A percentile compares a stretch with the other conserved stretches of the same genome.
phyloP scores from a whole-genome alignment of 2,888 invertebrate species.

The Operophtera brumata region DNA sequence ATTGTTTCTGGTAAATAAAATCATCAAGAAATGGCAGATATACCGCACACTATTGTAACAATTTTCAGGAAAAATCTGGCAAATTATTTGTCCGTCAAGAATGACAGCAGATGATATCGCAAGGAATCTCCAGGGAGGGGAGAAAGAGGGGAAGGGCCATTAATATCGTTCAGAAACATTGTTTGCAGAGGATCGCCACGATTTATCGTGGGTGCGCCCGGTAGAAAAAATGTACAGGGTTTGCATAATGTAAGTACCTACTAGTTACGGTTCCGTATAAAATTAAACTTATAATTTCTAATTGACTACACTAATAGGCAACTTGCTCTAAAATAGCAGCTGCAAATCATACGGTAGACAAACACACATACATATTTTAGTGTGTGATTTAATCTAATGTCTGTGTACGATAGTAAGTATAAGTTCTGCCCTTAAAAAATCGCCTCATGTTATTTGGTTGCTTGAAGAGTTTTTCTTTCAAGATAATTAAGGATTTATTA shows the following conservation, averaged over 20 bases:
- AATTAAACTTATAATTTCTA: not conserved
- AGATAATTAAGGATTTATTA: too few species aligned
- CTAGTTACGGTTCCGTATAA: slow-evolving; percentile 34
- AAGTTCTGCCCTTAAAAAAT: too few species aligned
- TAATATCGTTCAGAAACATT: slow-evolving; percentile 74
- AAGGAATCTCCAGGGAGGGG: slow-evolving; percentile 42
- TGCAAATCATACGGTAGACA: too few species aligned
- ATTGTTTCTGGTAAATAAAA: too few species aligned
- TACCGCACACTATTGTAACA: too few species aligned
- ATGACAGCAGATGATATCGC: slow-evolving; percentile 59
- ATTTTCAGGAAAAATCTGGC: slow-evolving; percentile 30
- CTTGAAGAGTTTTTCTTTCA: too few species aligned
- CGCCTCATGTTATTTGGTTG: too few species aligned
- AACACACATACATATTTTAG: too few species aligned
- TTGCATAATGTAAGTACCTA: slow-evolving; percentile 27
- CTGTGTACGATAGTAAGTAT: too few species aligned
- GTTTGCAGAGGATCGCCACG: slow-evolving; percentile 68
- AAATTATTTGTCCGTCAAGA: slow-evolving; percentile 59
- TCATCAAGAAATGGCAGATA: too few species aligned
- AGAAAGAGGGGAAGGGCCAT: slow-evolving; percentile 37
- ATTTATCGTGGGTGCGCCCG: slow-evolving; percentile 54
- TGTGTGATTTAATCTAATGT: too few species aligned
- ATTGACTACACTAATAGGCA: not conserved
- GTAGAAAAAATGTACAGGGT: slow-evolving; percentile 32
- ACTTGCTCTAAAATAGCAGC: too few species aligned